Evolutionary conservation across 2,888 invertebrate genomes (phyloP).

Genomic region (Dromius quadrimaculatus): DNA sequence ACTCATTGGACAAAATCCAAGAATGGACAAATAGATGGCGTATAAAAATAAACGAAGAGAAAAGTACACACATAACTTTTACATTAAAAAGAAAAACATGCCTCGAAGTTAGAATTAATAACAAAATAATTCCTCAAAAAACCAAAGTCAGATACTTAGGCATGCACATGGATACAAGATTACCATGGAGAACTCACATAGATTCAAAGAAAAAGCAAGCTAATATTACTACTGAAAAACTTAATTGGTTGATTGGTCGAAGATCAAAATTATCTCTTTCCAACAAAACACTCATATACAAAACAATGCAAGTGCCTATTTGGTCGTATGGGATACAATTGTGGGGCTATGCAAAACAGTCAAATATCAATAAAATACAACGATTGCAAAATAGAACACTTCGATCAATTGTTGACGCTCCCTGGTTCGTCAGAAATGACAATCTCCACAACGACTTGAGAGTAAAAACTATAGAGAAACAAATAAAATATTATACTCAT

Average conservation of each 20-base stretch:
- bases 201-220: background rate
- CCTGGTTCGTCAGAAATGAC: slow-evolving; percentile 2
- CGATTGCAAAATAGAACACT: background rate
- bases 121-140: background rate
- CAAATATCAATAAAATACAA: too few species aligned
- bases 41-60: background rate
- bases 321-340: background rate
- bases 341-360: background rate
- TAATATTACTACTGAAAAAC: background rate
- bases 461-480: background rate
- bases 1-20: too few species aligned
- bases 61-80: background rate
- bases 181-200: slow-evolving; percentile 3
- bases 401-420: background rate
- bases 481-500: background rate
- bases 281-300: slow-evolving; percentile 1
- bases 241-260: background rate
- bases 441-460: background rate
- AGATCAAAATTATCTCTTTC: background rate
- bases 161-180: too few species aligned
- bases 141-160: too few species aligned
- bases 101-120: background rate
- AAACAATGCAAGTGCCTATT: background rate
- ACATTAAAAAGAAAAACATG: background rate
- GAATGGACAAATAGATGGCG: background rate